Conservation (phyloP, 2,888 invertebrate species). For the Acleris laterana region DNA sequence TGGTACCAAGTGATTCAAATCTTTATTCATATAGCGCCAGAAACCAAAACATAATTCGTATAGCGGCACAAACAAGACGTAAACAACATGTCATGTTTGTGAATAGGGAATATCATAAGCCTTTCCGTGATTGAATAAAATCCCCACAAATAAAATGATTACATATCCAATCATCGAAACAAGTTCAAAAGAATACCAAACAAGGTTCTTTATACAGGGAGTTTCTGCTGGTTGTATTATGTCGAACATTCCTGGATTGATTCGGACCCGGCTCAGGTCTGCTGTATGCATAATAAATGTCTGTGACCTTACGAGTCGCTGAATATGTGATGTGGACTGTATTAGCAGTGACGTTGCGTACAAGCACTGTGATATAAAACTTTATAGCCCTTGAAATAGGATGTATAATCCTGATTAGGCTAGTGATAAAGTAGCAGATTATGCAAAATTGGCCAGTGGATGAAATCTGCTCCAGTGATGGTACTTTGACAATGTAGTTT, state of each 20-base stretch:
- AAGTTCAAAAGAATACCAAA: conserved; percentile 38
- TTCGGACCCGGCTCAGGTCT: conserved; percentile 64
- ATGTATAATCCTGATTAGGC: not conserved
- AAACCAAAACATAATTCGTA: not conserved
- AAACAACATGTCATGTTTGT: conserved; percentile 1
- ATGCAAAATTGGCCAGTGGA: conserved; percentile 29
- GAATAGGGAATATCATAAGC: conserved; percentile 24
- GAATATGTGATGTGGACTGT: conserved; percentile 36
- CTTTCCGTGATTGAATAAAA: conserved; percentile 27
- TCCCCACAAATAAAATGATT: conserved; percentile 30
- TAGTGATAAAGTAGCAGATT: conserved; percentile 15
- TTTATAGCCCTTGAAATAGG: conserved; percentile 1
- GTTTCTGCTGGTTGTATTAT: conserved; percentile 48
- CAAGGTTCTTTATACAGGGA: conserved; percentile 28
- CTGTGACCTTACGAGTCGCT: conserved; percentile 48
- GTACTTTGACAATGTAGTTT: conserved; percentile 11
- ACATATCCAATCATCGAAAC: conserved; percentile 32
- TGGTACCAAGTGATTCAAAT: not conserved
- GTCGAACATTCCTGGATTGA: conserved; percentile 67
- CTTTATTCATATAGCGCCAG: not conserved
- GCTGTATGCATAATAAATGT: conserved; percentile 69
- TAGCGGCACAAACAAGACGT: not conserved
- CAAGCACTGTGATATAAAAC: not conserved
- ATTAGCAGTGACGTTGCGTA: conserved; percentile 25
- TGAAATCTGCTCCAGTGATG: conserved; percentile 24